A percentile compares a stretch with the other conserved stretches of the same genome.
These are phyloP conservation scores for Drosophila monieri DNA, from an alignment of 2,888 invertebrate species.

Conservation along the genomic window DNA sequence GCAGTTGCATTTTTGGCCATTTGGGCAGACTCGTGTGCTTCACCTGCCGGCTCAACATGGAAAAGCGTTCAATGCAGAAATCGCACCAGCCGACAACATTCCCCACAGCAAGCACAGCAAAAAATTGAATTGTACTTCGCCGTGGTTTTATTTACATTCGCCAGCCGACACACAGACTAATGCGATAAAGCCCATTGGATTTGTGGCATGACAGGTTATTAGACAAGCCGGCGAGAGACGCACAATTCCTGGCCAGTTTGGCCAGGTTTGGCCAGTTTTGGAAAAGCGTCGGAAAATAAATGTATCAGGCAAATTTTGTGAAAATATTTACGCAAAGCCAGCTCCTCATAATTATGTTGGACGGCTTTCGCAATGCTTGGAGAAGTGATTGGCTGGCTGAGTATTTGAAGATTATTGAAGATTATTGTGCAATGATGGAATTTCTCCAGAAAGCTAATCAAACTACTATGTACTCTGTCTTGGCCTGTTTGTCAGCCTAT, in stretches of 20 bases:
- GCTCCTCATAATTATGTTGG: constrained; percentile 47
- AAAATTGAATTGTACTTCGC: constrained; percentile 68
- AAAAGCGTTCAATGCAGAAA: constrained; percentile 70
- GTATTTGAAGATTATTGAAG: constrained; percentile 7
- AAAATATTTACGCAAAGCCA: constrained; percentile 46
- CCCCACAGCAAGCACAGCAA: constrained; percentile 54
- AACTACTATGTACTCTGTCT: too few species aligned
- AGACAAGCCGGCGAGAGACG: constrained; percentile 74
- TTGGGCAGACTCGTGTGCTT: constrained; percentile 46
- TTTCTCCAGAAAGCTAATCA: constrained; percentile 11
- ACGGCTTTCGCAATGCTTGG: constrained; percentile 19
- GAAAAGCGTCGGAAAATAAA: constrained; percentile 54
- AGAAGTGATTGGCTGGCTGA: constrained; percentile 3
- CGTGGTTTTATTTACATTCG: constrained; percentile 71
- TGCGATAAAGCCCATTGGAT: constrained; percentile 52
- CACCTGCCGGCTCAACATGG: constrained; percentile 71
- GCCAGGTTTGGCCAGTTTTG: constrained; percentile 43
- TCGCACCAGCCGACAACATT: constrained; percentile 65
- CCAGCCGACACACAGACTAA: constrained; percentile 29
- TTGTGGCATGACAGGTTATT: constrained; percentile 83
- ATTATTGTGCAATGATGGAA: background rate
- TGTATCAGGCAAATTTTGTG: constrained; percentile 45
- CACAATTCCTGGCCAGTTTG: constrained; percentile 66
- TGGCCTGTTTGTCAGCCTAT: constrained; percentile 25
- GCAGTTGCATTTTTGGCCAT: constrained; percentile 44